Conservation (phyloP, 2,888 invertebrate species). For the Auanema freiburgensis region DNA sequence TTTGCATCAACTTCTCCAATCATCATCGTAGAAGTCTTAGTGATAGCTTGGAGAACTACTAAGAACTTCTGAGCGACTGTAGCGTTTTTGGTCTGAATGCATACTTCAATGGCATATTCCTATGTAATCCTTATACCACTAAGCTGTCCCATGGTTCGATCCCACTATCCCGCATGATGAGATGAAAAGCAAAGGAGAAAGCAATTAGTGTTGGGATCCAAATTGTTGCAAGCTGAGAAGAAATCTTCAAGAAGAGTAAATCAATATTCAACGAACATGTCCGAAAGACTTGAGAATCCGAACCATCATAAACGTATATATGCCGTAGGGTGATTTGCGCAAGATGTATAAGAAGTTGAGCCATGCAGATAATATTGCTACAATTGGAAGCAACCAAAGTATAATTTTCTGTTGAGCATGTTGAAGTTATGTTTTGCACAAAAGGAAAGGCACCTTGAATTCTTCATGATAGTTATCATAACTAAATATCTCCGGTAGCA, state of each 20-base stretch:
- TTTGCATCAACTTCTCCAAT: constrained; percentile 58
- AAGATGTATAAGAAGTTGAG: constrained; percentile 50
- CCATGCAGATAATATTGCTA: constrained; percentile 61
- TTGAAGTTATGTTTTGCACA: constrained; percentile 17
- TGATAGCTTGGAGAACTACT: constrained; percentile 57
- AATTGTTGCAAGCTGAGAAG: constrained; percentile 56
- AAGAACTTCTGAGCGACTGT: constrained; percentile 40
- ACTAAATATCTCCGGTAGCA: constrained; percentile 54
- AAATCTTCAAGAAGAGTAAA: constrained; percentile 1
- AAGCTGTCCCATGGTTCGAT: constrained; percentile 57
- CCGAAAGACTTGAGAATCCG: constrained; percentile 55
- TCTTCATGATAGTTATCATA: constrained; percentile 58
- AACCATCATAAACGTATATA: constrained; percentile 63
- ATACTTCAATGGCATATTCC: neutral
- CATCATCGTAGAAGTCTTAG: constrained; percentile 63
- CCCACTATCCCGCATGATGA: constrained; percentile 58
- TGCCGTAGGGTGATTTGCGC: constrained; percentile 57
- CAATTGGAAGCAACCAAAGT: constrained; percentile 60
- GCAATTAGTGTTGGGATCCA: constrained; percentile 62
- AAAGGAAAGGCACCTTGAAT: constrained; percentile 39
- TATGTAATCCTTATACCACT: constrained; percentile 8
- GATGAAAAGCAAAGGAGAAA: constrained; percentile 60
- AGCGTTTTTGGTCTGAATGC: constrained; percentile 33
- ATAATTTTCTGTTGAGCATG: constrained; percentile 35
- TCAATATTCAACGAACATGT: constrained; percentile 35